Percentiles rank a stretch among this genome's conserved stretches.
Conservation (phyloP, 1,140 invertebrate genomes). For the Trinorchestia longiramus region DNA sequence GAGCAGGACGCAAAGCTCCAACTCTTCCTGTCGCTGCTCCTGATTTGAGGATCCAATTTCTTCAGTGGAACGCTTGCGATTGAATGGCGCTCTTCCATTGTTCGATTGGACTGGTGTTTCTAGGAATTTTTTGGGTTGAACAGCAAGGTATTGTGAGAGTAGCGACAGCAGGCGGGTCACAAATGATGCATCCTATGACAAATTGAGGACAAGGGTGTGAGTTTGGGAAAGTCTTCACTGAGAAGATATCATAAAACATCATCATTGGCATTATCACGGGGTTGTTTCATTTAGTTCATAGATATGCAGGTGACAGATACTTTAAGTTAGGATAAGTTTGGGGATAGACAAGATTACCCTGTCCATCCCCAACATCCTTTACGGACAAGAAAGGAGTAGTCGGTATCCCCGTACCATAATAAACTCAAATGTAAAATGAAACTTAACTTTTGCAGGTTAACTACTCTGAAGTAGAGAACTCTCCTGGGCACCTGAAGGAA, state of each 20-base stretch:
- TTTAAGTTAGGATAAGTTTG: neutral
- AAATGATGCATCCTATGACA: conserved; percentile 1
- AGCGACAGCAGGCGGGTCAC: conserved; percentile 2
- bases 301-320: neutral
- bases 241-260: neutral
- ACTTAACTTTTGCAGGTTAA: neutral
- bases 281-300: neutral
- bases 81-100: neutral
- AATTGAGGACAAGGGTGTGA: neutral
- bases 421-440: neutral
- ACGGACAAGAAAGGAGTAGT: no score
- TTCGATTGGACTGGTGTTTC: neutral
- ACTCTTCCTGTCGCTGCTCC: conserved; percentile 22
- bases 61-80: neutral
- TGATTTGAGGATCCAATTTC: neutral
- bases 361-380: no score
- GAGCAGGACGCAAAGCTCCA: conserved; percentile 11
- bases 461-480: neutral
- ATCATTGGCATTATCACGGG: neutral
- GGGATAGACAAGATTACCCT: neutral
- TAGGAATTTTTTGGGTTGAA: neutral
- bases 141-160: conserved; percentile 33
- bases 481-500: neutral
- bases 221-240: neutral
- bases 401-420: neutral